These are phyloP conservation scores for Mythimna pallens DNA, from an alignment of 2,888 invertebrate genomes.

Conservation along the genomic window DNA sequence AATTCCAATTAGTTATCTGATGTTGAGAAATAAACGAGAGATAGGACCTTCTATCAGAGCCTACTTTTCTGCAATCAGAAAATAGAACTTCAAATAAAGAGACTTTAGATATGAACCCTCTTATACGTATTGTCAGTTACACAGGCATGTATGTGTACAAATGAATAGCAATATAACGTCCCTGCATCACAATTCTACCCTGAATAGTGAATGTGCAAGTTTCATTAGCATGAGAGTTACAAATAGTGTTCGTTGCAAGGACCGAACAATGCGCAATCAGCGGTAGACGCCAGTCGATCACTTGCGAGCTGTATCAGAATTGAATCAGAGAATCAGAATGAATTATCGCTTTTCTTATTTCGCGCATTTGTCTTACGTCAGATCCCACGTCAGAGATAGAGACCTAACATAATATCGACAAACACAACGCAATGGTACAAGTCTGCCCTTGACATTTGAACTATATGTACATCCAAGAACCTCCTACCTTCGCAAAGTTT, in stretches of 20 bases:
- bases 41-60: not conserved
- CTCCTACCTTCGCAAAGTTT: conserved; percentile 46
- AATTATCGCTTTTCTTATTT: conserved; percentile 12
- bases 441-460: conserved; percentile 51
- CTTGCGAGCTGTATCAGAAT: conserved; percentile 33
- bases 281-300: conserved; percentile 27
- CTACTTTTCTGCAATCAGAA: not conserved
- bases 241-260: conserved; percentile 44
- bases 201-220: conserved; percentile 41
- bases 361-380: conserved; percentile 42
- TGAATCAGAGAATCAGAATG: conserved; percentile 8
- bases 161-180: conserved; percentile 13
- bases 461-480: conserved; percentile 33
- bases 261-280: conserved; percentile 58
- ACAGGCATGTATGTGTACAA: not conserved
- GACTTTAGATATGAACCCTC: not conserved
- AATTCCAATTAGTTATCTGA: not conserved
- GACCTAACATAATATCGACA: conserved; percentile 16
- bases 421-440: conserved; percentile 33
- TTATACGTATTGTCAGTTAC: not conserved
- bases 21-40: not conserved
- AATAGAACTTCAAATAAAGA: conserved; percentile 8
- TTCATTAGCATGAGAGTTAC: conserved; percentile 57
- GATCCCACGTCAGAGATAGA: conserved; percentile 33
- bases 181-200: conserved; percentile 22